A percentile compares a stretch with the other conserved stretches of the same genome.
Evolutionary conservation across 2,797 vertebrate genomes (phyloP).

Genomic region (Pogoniulus pusillus): DNA sequence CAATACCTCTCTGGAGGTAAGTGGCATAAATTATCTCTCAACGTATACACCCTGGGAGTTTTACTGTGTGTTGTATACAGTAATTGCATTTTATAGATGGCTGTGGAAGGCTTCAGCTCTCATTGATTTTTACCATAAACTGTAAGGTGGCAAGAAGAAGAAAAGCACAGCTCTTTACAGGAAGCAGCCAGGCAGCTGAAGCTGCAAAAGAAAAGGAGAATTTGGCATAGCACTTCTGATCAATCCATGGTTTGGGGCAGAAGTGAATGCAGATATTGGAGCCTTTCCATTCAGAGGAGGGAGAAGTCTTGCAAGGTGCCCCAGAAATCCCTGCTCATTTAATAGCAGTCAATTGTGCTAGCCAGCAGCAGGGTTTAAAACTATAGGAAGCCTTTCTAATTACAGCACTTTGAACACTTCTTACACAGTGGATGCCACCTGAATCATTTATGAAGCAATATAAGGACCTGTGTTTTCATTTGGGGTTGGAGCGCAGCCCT

Average conservation of each 20-base stretch:
- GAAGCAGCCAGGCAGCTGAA: conserved; percentile 78
- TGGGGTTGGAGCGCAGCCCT: too few relatives aligned
- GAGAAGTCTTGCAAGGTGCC: conserved; percentile 48
- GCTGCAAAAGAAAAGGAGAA: conserved; percentile 77
- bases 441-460: conserved; percentile 37
- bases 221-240: conserved; percentile 56
- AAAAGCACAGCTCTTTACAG: conserved; percentile 76
- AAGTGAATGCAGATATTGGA: conserved; percentile 72
- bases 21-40: conserved; percentile 86
- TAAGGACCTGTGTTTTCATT: conserved; percentile 42
- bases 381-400: conserved; percentile 51
- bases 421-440: background rate
- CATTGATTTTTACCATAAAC: conserved; percentile 89
- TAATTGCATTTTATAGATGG: conserved; percentile 87
- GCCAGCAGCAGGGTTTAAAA: conserved; percentile 61
- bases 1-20: conserved; percentile 86
- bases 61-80: conserved; percentile 80
- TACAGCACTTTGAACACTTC: conserved; percentile 50
- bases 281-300: conserved; percentile 58
- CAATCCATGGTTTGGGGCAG: conserved; percentile 72
- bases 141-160: conserved; percentile 78
- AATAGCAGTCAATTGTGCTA: conserved; percentile 18
- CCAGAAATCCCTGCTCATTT: conserved; percentile 57
- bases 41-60: conserved; percentile 80
- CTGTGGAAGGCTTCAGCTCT: conserved; percentile 82